phyloP scores from a whole-genome alignment of 2,888 invertebrate species.

The Augiades crinisus region DNA sequence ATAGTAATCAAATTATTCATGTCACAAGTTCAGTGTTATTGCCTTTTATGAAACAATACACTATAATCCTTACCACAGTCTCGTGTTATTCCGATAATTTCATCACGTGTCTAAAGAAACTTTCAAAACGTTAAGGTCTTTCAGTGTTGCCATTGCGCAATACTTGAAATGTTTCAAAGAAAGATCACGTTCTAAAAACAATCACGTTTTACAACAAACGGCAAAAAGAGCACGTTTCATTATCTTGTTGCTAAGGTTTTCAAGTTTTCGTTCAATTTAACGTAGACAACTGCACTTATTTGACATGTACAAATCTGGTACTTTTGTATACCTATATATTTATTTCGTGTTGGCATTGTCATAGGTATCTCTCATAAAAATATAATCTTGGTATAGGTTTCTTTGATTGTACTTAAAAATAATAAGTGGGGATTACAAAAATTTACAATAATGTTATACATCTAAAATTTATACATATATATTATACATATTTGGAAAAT shows the following conservation, averaged over 20 bases:
- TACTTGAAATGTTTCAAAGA: slow-evolving; percentile 34
- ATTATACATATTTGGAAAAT: no score
- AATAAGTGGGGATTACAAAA: no score
- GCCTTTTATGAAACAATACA: not conserved
- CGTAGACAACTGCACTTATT: not conserved
- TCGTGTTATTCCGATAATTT: slow-evolving; percentile 14
- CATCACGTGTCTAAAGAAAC: slow-evolving; percentile 32
- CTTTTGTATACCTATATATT: no score
- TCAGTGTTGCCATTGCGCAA: slow-evolving; percentile 34
- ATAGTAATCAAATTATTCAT: not conserved
- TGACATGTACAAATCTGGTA: not conserved
- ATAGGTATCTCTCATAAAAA: no score
- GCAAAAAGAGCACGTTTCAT: slow-evolving; percentile 35
- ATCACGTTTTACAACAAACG: slow-evolving; percentile 36
- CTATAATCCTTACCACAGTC: slow-evolving; percentile 6
- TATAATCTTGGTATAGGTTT: no score
- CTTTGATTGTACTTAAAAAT: no score
- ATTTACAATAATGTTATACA: no score
- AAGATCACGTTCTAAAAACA: slow-evolving; percentile 39
- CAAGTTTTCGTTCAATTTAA: not conserved
- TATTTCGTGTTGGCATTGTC: no score
- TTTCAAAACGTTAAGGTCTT: slow-evolving; percentile 32
- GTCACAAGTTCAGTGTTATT: not conserved
- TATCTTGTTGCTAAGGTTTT: slow-evolving; percentile 6
- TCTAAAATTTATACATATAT: no score